Percentiles rank a stretch among this genome's conserved stretches.
phyloP scores from a whole-genome alignment of 2,888 invertebrate species.

The Monochamus alternatus region DNA sequence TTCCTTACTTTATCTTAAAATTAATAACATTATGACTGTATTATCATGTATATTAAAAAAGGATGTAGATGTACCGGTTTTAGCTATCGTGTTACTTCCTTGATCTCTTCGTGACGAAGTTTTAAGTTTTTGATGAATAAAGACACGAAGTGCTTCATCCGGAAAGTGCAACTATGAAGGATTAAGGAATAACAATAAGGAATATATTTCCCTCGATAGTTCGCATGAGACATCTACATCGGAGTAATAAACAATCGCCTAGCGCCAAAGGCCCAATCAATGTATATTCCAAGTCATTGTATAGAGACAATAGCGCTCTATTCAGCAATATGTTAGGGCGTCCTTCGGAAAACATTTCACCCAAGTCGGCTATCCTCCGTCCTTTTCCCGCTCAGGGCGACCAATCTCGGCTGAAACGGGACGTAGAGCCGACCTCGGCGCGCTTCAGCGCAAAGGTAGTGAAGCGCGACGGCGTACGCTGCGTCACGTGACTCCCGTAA shows the following conservation, averaged over 20 bases:
- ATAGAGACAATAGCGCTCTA: slow-evolving; percentile 53
- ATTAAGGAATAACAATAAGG: not conserved
- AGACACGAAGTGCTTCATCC: not conserved
- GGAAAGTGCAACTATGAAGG: not conserved
- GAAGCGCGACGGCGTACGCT: slow-evolving; percentile 67
- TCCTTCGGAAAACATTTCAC: slow-evolving; percentile 7
- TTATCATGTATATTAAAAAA: no score
- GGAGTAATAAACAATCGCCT: slow-evolving; percentile 27
- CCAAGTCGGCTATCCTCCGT: slow-evolving; percentile 13
- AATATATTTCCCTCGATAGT: slow-evolving; percentile 2
- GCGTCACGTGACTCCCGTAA: slow-evolving; percentile 69
- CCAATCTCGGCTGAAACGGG: not conserved
- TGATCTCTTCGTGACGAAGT: no score
- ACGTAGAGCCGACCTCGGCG: slow-evolving; percentile 17
- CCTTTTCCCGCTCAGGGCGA: slow-evolving; percentile 33
- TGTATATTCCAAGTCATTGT: slow-evolving; percentile 60
- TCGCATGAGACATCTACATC: slow-evolving; percentile 29
- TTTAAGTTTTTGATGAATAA: no score
- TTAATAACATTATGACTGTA: no score
- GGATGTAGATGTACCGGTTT: no score
- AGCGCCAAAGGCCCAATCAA: slow-evolving; percentile 54
- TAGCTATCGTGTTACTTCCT: no score
- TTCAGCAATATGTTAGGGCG: slow-evolving; percentile 51
- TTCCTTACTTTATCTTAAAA: no score
- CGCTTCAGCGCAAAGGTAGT: slow-evolving; percentile 61